Percentiles rank a stretch among this genome's conserved stretches.
Conservation (phyloP, 2,113 vertebrate species). For the Hemibagrus wyckioides region DNA sequence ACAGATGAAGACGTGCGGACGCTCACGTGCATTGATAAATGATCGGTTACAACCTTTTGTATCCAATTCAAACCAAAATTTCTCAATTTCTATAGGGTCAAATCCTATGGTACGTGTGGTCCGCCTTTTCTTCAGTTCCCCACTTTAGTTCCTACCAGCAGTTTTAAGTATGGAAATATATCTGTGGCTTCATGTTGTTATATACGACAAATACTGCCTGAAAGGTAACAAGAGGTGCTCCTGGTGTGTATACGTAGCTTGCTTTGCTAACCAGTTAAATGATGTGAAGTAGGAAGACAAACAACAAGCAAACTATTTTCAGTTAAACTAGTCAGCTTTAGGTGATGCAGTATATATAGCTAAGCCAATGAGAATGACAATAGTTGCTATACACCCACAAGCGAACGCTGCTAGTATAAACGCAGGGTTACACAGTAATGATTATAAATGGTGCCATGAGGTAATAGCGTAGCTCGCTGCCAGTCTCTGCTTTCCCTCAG, state of each 20-base stretch:
- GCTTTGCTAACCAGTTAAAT: background rate
- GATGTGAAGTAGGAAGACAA: no score
- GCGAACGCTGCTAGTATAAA: background rate
- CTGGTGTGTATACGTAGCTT: background rate
- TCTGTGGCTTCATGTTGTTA: background rate
- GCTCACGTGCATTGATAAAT: no score
- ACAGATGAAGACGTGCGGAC: background rate
- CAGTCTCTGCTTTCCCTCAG: constrained; percentile 10
- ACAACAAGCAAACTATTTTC: background rate
- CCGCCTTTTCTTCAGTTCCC: background rate
- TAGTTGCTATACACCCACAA: background rate
- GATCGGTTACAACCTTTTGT: no score
- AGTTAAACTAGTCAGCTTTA: background rate
- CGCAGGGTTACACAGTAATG: background rate
- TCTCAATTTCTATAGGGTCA: background rate
- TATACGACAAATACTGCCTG: background rate
- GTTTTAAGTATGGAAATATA: background rate
- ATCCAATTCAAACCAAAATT: background rate
- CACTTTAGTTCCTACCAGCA: no score
- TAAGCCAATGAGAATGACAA: background rate
- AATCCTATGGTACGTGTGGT: background rate
- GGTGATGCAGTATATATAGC: background rate
- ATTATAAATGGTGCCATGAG: constrained; percentile 5
- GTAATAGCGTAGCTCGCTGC: background rate
- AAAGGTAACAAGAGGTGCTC: background rate